phyloP scores from a whole-genome alignment of 2,797 vertebrate genomes.

The Pelobates cultripes region DNA sequence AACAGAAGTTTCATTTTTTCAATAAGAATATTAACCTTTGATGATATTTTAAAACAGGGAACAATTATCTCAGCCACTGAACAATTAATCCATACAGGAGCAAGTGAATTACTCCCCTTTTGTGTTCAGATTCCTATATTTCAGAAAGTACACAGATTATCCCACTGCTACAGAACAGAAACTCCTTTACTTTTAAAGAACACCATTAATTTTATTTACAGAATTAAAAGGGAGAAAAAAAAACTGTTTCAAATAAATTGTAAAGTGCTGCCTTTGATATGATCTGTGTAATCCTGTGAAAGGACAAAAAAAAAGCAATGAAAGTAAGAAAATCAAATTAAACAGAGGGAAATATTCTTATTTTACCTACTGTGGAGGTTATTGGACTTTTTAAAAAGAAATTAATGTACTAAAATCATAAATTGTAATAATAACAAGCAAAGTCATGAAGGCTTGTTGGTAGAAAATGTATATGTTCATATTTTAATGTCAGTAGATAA shows the following conservation, averaged over 20 bases:
- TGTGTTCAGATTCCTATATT: constrained; percentile 14
- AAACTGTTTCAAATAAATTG: constrained; percentile 2
- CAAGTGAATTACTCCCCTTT: constrained; percentile 22
- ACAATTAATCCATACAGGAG: constrained; percentile 25
- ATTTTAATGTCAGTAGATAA: not conserved
- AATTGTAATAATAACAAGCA: not conserved
- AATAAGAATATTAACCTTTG: not conserved
- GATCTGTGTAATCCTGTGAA: not conserved
- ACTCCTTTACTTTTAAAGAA: constrained; percentile 5
- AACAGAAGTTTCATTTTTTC: not conserved
- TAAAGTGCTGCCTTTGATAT: not conserved
- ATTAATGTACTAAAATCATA: not conserved
- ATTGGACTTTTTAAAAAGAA: not conserved
- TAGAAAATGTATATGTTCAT: not conserved
- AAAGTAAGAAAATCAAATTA: not conserved
- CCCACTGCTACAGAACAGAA: constrained; percentile 17
- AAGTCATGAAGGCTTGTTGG: not conserved
- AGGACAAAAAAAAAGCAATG: not conserved
- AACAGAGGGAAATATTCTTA: not conserved
- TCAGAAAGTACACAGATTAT: constrained; percentile 5
- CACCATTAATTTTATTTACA: constrained; percentile 31
- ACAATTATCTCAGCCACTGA: constrained; percentile 19
- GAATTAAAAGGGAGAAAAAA: constrained; percentile 10
- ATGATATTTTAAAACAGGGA: constrained; percentile 24
- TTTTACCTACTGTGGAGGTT: not conserved